A percentile compares a stretch with the other conserved stretches of the same genome.
Conservation (phyloP, 2,113 vertebrate genomes). For the Proteles cristata region DNA sequence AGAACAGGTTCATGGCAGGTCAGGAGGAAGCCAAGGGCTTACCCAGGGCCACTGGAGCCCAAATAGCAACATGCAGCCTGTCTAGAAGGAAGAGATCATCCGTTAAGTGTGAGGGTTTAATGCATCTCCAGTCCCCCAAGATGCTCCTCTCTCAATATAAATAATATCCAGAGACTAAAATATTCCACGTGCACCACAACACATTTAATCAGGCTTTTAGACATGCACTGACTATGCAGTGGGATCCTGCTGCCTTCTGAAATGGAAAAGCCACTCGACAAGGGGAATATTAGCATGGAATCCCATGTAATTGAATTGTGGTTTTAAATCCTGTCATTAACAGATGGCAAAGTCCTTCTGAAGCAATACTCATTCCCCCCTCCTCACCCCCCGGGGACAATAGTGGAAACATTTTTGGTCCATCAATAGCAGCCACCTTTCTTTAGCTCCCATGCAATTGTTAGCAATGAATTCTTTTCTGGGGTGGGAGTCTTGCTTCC, state of each 20-base stretch:
- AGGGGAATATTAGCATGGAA: not conserved
- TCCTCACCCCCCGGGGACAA: not conserved
- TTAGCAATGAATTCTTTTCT: not conserved
- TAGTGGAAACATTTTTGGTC: not conserved
- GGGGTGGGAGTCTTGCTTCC: not conserved
- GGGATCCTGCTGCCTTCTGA: slow-evolving; percentile 55
- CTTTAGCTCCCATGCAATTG: not conserved
- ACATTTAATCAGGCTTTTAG: slow-evolving; percentile 56
- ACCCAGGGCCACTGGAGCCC: not conserved
- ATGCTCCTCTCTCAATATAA: slow-evolving; percentile 28
- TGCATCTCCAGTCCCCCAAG: not conserved
- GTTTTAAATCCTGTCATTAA: slow-evolving; percentile 53
- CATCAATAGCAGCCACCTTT: not conserved
- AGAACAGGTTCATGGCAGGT: slow-evolving; percentile 2
- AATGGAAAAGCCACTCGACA: slow-evolving; percentile 16
- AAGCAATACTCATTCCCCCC: not conserved
- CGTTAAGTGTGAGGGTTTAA: not conserved
- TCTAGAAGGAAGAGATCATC: slow-evolving; percentile 42
- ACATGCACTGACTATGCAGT: not conserved
- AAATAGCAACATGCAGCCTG: not conserved
- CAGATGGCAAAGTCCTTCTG: not conserved
- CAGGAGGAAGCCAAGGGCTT: slow-evolving; percentile 56
- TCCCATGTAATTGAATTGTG: slow-evolving; percentile 10
- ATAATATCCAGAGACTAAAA: slow-evolving; percentile 52
- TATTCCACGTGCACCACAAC: not conserved